Conservation (phyloP, 2,888 invertebrate genomes). For the Aphidius colemani region DNA sequence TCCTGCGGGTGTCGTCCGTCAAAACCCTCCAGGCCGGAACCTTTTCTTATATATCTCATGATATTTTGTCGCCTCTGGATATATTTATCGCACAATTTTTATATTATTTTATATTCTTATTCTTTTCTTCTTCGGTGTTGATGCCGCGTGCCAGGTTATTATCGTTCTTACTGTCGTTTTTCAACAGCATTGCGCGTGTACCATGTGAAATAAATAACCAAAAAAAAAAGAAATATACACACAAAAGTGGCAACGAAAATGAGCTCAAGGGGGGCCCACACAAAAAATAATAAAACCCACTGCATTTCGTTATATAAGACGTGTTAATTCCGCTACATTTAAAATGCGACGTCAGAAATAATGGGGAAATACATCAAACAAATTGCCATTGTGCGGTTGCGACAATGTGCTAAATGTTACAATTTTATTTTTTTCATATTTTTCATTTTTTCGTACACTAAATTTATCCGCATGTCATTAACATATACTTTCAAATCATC, state of each 20-base stretch:
- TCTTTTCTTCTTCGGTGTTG: slow-evolving; percentile 22
- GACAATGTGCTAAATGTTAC: slow-evolving; percentile 54
- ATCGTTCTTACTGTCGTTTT: slow-evolving; percentile 14
- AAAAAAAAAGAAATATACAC: slow-evolving; percentile 23
- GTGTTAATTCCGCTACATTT: slow-evolving; percentile 59
- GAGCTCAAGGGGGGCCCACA: slow-evolving; percentile 2
- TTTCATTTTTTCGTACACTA: slow-evolving; percentile 43
- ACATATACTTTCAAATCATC: no score
- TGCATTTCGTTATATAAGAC: slow-evolving; percentile 30
- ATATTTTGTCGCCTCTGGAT: slow-evolving; percentile 56
- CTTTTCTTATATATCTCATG: slow-evolving; percentile 44
- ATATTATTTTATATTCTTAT: slow-evolving; percentile 6
- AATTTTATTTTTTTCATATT: slow-evolving; percentile 53
- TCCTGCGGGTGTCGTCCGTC: slow-evolving; percentile 58
- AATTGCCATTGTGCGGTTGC: slow-evolving; percentile 58
- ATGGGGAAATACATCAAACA: slow-evolving; percentile 55
- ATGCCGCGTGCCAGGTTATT: slow-evolving; percentile 28
- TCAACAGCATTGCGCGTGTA: slow-evolving; percentile 6
- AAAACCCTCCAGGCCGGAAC: slow-evolving; percentile 32
- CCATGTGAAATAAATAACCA: slow-evolving; percentile 11
- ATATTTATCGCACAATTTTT: slow-evolving; percentile 52
- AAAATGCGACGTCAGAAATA: slow-evolving; percentile 44
- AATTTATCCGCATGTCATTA: not conserved
- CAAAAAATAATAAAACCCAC: slow-evolving; percentile 27
- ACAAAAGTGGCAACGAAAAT: slow-evolving; percentile 1